Evolutionary conservation across 1,140 invertebrate genomes (phyloP).

Genomic region (Augochlora pura): DNA sequence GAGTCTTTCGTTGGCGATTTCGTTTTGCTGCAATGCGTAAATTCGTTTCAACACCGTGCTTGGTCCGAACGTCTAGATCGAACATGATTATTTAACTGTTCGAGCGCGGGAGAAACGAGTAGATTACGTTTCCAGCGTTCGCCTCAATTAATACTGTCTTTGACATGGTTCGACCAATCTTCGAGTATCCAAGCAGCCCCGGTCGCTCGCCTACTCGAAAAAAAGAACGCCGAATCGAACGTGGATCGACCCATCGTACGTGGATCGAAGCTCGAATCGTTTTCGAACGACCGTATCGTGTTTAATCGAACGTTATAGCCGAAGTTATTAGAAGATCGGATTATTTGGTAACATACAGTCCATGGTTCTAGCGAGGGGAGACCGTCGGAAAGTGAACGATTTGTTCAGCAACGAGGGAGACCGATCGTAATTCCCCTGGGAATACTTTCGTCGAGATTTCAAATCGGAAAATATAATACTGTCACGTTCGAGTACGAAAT

Average conservation of each 20-base stretch:
- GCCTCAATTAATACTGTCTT: no score
- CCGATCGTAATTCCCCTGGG: background rate
- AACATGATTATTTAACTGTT: no score
- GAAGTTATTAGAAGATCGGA: background rate
- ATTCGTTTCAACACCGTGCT: background rate
- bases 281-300: no score
- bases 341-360: background rate
- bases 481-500: constrained; percentile 25
- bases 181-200: background rate
- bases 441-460: background rate
- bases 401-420: background rate
- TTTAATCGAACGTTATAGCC: background rate
- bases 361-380: background rate
- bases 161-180: no score
- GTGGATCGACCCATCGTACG: no score
- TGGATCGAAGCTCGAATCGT: no score
- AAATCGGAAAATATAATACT: constrained; percentile 29
- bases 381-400: background rate
- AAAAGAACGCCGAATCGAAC: no score
- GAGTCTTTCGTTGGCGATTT: no score
- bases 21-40: background rate
- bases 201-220: background rate
- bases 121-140: no score
- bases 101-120: background rate
- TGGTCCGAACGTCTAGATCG: no score